These are phyloP conservation scores for Electrona antarctica DNA, from an alignment of 2,113 vertebrate genomes.

Conservation along the genomic window DNA sequence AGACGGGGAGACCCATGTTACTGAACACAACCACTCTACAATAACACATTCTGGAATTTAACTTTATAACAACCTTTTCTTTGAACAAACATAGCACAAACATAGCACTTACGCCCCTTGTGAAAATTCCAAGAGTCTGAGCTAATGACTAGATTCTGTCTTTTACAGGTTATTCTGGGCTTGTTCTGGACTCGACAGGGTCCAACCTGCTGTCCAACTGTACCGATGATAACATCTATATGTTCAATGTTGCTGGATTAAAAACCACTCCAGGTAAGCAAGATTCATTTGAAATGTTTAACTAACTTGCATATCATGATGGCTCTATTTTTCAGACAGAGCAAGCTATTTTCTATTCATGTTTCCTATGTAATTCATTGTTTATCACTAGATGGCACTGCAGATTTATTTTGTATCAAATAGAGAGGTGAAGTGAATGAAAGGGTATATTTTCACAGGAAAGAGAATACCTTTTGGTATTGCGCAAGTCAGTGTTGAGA, in stretches of 20 bases:
- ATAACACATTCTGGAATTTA: too few relatives aligned
- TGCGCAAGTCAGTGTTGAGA: too few relatives aligned
- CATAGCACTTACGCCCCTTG: too few relatives aligned
- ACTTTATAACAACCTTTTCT: too few relatives aligned
- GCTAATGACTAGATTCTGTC: slow-evolving; percentile 14
- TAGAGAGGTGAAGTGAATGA: background rate
- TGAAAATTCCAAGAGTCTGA: background rate
- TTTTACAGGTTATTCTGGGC: slow-evolving; percentile 89
- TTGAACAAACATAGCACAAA: background rate
- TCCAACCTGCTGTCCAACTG: slow-evolving; percentile 92
- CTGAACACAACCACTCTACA: too few relatives aligned
- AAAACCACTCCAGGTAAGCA: slow-evolving; percentile 86
- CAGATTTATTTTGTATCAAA: background rate
- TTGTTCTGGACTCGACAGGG: slow-evolving; percentile 89
- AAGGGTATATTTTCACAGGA: too few relatives aligned
- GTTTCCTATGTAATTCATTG: background rate
- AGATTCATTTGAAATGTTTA: background rate
- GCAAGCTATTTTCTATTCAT: background rate
- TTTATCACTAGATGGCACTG: slow-evolving; percentile 64
- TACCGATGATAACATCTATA: slow-evolving; percentile 95
- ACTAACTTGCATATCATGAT: background rate
- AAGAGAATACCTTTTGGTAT: too few relatives aligned
- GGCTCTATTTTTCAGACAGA: background rate
- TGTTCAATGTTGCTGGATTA: slow-evolving; percentile 88
- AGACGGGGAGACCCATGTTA: too few relatives aligned